phyloP scores from a whole-genome alignment of 2,113 vertebrate species.

The Caranx melampygus region DNA sequence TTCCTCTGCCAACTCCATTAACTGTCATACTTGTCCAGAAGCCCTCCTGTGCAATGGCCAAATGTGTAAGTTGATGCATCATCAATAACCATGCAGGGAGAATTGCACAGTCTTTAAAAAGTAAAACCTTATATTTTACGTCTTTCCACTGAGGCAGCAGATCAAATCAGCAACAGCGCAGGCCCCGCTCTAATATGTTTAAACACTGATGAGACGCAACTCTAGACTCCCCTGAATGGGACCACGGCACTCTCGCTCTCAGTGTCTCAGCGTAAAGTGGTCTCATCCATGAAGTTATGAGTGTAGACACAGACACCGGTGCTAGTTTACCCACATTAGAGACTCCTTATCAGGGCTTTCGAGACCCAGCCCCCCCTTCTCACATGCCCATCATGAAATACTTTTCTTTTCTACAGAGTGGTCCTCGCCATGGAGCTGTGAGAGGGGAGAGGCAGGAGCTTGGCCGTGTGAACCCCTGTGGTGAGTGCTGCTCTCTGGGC shows the following conservation, averaged over 20 bases:
- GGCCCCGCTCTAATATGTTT: slow-evolving; percentile 80
- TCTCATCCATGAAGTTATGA: slow-evolving; percentile 77
- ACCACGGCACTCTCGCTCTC: slow-evolving; percentile 73
- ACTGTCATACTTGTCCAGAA: slow-evolving; percentile 79
- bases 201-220: slow-evolving; percentile 83
- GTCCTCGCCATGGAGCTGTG: slow-evolving; percentile 46
- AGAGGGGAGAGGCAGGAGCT: slow-evolving; percentile 54
- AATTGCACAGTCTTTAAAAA: slow-evolving; percentile 76
- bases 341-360: slow-evolving; percentile 70
- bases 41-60: slow-evolving; percentile 67
- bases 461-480: slow-evolving; percentile 54
- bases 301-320: slow-evolving; percentile 66
- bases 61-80: slow-evolving; percentile 83
- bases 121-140: slow-evolving; percentile 81
- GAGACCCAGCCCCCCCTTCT: slow-evolving; percentile 62
- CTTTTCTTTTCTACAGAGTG: slow-evolving; percentile 48
- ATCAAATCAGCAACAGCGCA: slow-evolving; percentile 83
- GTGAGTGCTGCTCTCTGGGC: slow-evolving; percentile 63
- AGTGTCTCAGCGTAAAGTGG: slow-evolving; percentile 79
- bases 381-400: slow-evolving; percentile 67
- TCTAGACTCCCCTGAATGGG: slow-evolving; percentile 83
- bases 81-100: slow-evolving; percentile 74
- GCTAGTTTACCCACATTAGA: slow-evolving; percentile 76
- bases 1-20: slow-evolving; percentile 82
- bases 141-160: slow-evolving; percentile 79